Percentiles rank a stretch among this genome's conserved stretches.
Conservation (phyloP, 2,888 invertebrate species). For the Platycheirus albimanus region DNA sequence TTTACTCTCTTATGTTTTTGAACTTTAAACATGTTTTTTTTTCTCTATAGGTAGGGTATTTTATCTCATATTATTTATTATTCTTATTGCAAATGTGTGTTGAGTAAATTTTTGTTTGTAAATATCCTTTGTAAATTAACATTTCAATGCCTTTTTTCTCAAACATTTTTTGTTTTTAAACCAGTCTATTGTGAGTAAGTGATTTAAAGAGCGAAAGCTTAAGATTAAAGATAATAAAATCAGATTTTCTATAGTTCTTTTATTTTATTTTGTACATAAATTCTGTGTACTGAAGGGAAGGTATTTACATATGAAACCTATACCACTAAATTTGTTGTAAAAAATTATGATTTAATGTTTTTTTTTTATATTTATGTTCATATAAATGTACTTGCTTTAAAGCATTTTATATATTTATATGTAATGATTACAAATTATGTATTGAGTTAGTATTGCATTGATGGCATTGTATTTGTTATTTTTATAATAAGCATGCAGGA, state of each 20-base stretch:
- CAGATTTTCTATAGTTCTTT: conserved; percentile 18
- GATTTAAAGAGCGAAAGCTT: conserved; percentile 43
- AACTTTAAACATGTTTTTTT: conserved; percentile 44
- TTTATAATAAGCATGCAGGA: conserved; percentile 4
- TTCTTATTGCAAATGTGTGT: conserved; percentile 64
- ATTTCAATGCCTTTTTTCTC: conserved; percentile 31
- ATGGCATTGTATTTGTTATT: conserved; percentile 65
- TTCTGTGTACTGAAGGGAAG: conserved; percentile 51
- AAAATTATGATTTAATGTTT: conserved; percentile 33
- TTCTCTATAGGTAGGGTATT: conserved; percentile 10
- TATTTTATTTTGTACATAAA: conserved; percentile 63
- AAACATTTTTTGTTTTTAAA: conserved; percentile 36
- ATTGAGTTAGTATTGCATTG: conserved; percentile 54
- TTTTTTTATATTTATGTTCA: conserved; percentile 3
- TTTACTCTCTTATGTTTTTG: conserved; percentile 44
- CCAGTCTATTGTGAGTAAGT: conserved; percentile 70
- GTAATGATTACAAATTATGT: conserved; percentile 20
- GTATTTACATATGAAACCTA: conserved; percentile 73
- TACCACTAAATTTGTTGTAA: conserved; percentile 46
- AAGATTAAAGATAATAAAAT: conserved; percentile 35
- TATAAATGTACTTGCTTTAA: no score
- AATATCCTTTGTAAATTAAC: conserved; percentile 66
- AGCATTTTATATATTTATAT: conserved; percentile 23
- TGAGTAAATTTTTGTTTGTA: conserved; percentile 48
- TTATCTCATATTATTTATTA: conserved; percentile 50